Evolutionary conservation across 2,797 vertebrate genomes (phyloP), one percentile per base, ranked within the genome.

Genomic region (Takifugu ocellatus): DNA sequence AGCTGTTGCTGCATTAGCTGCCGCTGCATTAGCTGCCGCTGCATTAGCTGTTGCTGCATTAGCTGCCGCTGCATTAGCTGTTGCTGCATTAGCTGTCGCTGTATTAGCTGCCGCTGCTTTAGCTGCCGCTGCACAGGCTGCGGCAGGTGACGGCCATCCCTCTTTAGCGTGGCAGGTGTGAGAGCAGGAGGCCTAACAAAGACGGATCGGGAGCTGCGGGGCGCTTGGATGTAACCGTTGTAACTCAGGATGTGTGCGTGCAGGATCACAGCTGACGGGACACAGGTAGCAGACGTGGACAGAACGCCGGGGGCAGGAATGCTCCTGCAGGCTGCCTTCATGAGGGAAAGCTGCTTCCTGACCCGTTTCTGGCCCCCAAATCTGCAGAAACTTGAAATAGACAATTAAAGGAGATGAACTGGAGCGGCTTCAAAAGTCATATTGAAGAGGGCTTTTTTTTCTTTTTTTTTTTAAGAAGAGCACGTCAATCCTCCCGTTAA

Each of bases 151-250:
- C 42, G 78, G 87, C 87, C 79, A 91, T 91, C 87, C 66, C 86
- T 91, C 87, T 91, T 88, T 42, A 62, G 57, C 42, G 6, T 72
- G 82, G 77, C 86, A 71, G 78, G 68, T 72, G 84, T 51, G 73
- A 81, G 72, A 73, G 77, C 71, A 43, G 83, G 55, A 17, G 63
- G 62, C 67, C 78, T 89, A 92, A 89, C 88, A 83, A 90, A 91
- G 89, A 91, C 86, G 77, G 84, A 91, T 90, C 86, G 83, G 79
- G 72, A 77, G 76, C 88, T 78, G 80, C 65, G 75, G 82, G 86
- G 82, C 69, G 79, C 68, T 51, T 53, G 24, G 49, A 61, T 75
- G 70, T 74, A 82, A 82, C 65, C 72, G 69, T 64, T 68, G 78
- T 67, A 81, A 83, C 69, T 77, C 73, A 61, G 79, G 70, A 86